Evolutionary conservation across 2,888 invertebrate species (phyloP).

Genomic region (Drosophila anomalipes): DNA sequence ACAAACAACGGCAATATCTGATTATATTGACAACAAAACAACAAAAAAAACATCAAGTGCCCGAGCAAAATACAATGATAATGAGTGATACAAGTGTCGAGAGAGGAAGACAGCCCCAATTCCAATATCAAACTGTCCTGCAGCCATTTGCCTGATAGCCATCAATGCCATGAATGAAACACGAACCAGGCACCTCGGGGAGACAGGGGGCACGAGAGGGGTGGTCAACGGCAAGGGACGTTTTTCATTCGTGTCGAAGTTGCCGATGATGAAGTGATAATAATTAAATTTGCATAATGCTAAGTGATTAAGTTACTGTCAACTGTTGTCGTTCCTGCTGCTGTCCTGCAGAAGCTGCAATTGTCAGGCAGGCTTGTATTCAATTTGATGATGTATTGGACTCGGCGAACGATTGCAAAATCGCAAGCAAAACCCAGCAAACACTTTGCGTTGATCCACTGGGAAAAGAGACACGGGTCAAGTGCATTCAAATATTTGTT

Average conservation of each 20-base stretch:
- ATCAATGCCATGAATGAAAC: slow-evolving; percentile 63
- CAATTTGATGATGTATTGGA: slow-evolving; percentile 50
- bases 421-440: slow-evolving; percentile 44
- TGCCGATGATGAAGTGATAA: slow-evolving; percentile 79
- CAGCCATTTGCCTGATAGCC: slow-evolving; percentile 69
- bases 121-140: slow-evolving; percentile 40
- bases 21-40: slow-evolving; percentile 57
- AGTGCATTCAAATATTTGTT: slow-evolving; percentile 47
- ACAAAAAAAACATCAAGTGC: slow-evolving; percentile 8
- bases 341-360: slow-evolving; percentile 35
- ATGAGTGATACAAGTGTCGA: slow-evolving; percentile 54
- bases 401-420: slow-evolving; percentile 59
- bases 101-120: slow-evolving; percentile 30
- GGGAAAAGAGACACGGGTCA: slow-evolving; percentile 39
- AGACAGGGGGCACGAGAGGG: not conserved
- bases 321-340: slow-evolving; percentile 46
- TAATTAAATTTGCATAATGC: slow-evolving; percentile 81
- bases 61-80: slow-evolving; percentile 49
- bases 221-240: slow-evolving; percentile 6
- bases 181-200: slow-evolving; percentile 33
- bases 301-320: slow-evolving; percentile 81
- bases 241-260: slow-evolving; percentile 57
- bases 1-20: slow-evolving; percentile 67
- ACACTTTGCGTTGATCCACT: slow-evolving; percentile 31
- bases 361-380: slow-evolving; percentile 33